Evolutionary conservation across 2,797 vertebrate species (phyloP).

Genomic region (Eremophila alpestris): DNA sequence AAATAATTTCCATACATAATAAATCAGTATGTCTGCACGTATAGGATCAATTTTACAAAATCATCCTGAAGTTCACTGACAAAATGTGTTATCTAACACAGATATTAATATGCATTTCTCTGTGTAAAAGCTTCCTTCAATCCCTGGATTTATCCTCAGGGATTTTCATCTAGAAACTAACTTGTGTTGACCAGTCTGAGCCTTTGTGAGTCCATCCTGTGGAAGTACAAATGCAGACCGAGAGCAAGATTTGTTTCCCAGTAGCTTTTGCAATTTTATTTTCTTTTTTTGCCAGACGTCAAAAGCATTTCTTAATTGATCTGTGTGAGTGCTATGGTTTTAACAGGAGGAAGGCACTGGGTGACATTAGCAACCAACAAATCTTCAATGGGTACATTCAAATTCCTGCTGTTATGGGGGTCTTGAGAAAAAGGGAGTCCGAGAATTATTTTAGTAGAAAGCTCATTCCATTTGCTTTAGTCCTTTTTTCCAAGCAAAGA

Average conservation of each 20-base stretch:
- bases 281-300: neutral
- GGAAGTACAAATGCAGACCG: neutral
- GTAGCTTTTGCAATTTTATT: neutral
- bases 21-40: neutral
- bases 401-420: neutral
- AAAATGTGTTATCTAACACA: neutral
- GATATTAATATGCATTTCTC: neutral
- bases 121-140: neutral
- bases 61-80: neutral
- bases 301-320: neutral
- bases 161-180: neutral
- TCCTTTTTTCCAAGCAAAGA: neutral
- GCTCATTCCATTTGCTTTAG: neutral
- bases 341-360: neutral
- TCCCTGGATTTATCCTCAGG: neutral
- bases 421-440: neutral
- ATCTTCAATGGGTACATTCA: neutral
- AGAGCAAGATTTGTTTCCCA: neutral
- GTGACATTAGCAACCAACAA: neutral
- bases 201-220: neutral
- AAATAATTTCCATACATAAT: neutral
- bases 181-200: neutral
- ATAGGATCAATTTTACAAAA: neutral
- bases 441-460: neutral
- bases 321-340: neutral